Base-by-base conservation (phyloP, 1,140 invertebrate genomes). In the Drosophila kepulauana region DNA sequence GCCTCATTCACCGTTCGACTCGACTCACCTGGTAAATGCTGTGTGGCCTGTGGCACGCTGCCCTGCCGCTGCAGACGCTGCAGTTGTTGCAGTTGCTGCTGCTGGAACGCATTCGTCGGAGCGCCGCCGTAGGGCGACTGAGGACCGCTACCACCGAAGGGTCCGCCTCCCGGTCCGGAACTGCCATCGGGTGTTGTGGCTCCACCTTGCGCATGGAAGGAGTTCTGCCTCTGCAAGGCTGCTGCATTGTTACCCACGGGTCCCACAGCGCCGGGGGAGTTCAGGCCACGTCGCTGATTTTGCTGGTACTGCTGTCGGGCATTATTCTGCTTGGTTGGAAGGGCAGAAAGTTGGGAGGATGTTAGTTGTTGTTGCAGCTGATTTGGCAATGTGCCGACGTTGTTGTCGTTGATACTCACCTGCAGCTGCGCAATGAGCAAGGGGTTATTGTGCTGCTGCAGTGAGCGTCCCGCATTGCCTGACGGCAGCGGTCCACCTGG, bases 341-440 rank as follows among this genome's bases (percentile, higher is more conserved):
- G 30, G 30, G 5, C 30, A 33, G 30, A 33, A 33, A 33, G 30
- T 6, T 30, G 51, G 11, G 69, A 74, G 25, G 54, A 68, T 38
- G 73, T 84, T 80, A 89, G 48, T 8, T 7, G 7, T 63, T 16
- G 15, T 63, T 16, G 15, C 6, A 25, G 10, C 3, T 25, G 15
- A n/a, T 43, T 6, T 13, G 28, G 33, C 51, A 11, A 2, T n/a
- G 5, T 38, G 13, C 13, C 13, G 51, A 45, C 56, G 16, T 51
- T 65, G 51, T 38, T 57, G 16, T 51, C 68, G 51, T 56, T 58
- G 51, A 51, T 25, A 84, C 75, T 78, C 93, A 96, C 95, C 81
- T 95, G 95, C 66, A 97, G 93, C 92, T 97, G 96, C 69, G 96
- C 95, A 93, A 95, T 97, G 67, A 97, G 93, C 95, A 97, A 96